These are phyloP conservation scores for Pomatostomus ruficeps DNA, from an alignment of 2,113 vertebrate genomes.

Conservation along the genomic window DNA sequence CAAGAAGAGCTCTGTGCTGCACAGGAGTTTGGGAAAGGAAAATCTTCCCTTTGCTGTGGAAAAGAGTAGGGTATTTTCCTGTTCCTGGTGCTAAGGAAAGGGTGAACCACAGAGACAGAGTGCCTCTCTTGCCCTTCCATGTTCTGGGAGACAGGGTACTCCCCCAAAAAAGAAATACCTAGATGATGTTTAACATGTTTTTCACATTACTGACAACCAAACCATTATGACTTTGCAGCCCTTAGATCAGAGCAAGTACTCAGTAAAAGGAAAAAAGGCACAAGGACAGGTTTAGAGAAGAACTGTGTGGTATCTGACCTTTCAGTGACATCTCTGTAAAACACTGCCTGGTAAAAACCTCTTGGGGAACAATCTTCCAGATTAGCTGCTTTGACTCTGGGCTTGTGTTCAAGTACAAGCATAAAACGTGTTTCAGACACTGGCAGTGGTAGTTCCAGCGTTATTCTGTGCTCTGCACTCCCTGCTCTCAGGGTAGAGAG, in stretches of 20 bases:
- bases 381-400: background rate
- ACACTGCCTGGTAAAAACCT: background rate
- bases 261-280: background rate
- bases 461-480: background rate
- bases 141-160: background rate
- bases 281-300: background rate
- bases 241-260: background rate
- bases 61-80: background rate
- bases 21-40: background rate
- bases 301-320: background rate
- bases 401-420: background rate
- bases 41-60: background rate
- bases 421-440: background rate
- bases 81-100: background rate
- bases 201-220: background rate
- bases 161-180: accelerated
- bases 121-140: background rate
- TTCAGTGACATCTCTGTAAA: background rate
- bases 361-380: background rate
- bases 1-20: background rate
- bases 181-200: background rate
- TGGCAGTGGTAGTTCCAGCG: background rate
- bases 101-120: background rate
- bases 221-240: background rate
- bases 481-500: background rate